Conservation (phyloP, 1,140 invertebrate genomes). For the Hesperophylax magnus region DNA sequence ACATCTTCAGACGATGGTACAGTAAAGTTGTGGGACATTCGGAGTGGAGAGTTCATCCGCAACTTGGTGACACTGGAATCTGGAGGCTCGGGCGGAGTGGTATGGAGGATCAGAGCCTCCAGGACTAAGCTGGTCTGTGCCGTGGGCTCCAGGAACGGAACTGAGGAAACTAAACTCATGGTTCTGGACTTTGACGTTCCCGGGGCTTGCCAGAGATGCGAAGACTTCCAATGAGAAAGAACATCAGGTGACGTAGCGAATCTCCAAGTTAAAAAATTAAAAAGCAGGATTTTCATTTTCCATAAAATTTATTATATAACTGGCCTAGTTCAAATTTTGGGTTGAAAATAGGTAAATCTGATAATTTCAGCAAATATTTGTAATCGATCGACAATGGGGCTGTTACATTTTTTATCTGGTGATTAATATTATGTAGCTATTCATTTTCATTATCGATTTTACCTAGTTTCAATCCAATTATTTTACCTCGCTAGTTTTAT, state of each 20-base stretch:
- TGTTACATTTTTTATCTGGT: no score
- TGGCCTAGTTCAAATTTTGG: not conserved
- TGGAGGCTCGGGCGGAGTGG: constrained; percentile 97
- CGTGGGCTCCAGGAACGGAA: constrained; percentile 97
- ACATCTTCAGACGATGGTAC: constrained; percentile 99
- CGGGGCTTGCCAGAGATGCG: constrained; percentile 73
- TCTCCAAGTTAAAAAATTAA: constrained; percentile 2
- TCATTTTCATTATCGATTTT: not conserved
- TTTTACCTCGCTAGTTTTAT: not conserved
- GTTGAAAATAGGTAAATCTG: not conserved
- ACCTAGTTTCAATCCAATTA: not conserved
- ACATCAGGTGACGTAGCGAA: constrained; percentile 3
- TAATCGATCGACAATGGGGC: not conserved
- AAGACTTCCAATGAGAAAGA: constrained; percentile 60
- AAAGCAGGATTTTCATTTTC: constrained; percentile 14
- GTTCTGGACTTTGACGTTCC: constrained; percentile 97
- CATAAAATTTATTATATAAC: not conserved
- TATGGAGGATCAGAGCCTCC: constrained; percentile 96
- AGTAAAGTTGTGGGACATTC: constrained; percentile 98
- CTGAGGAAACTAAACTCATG: constrained; percentile 98
- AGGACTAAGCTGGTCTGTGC: constrained; percentile 98
- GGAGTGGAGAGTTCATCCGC: constrained; percentile 95
- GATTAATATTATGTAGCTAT: no score
- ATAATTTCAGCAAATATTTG: not conserved
- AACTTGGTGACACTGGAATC: constrained; percentile 95